A percentile compares a stretch with the other conserved stretches of the same genome.
Conservation (phyloP, 2,888 invertebrate species). For the Eupithecia subumbrata region DNA sequence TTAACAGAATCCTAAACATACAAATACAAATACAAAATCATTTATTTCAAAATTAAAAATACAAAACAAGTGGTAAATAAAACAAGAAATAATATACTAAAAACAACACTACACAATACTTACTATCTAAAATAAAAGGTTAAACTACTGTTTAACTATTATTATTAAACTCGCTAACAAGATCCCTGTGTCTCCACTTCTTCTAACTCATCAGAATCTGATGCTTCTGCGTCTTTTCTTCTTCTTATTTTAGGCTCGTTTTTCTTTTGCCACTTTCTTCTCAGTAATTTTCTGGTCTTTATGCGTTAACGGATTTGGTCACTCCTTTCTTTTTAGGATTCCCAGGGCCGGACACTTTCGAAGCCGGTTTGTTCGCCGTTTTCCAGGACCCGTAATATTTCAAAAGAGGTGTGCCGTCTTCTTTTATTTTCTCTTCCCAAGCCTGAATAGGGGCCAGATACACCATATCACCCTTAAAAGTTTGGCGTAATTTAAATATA, state of each 20-base stretch:
- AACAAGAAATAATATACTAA: too few relatives aligned
- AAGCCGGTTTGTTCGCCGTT: conserved; percentile 84
- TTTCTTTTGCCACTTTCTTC: conserved; percentile 41
- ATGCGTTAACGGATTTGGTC: too few relatives aligned
- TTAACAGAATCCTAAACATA: too few relatives aligned
- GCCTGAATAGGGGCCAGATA: conserved; percentile 88
- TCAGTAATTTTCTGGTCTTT: conserved; percentile 48
- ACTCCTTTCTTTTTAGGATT: conserved; percentile 21
- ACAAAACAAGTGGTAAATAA: too few relatives aligned
- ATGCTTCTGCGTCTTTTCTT: conserved; percentile 51
- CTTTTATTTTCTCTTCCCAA: conserved; percentile 89
- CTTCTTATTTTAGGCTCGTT: conserved; percentile 68
- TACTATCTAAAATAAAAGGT: too few relatives aligned
- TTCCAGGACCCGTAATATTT: conserved; percentile 89
- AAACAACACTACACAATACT: too few relatives aligned
- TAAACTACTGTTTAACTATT: too few relatives aligned
- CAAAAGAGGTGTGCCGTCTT: conserved; percentile 89
- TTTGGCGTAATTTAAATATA: conserved; percentile 85
- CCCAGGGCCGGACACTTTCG: background rate
- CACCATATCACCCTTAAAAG: conserved; percentile 87
- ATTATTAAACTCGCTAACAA: conserved; percentile 89
- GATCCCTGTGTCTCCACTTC: conserved; percentile 79
- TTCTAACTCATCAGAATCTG: conserved; percentile 61
- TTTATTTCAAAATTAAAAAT: too few relatives aligned
- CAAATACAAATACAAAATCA: too few relatives aligned